These are phyloP conservation scores for Xestoiulus laeticollis DNA, from an alignment of 2,888 invertebrate genomes.

Conservation along the genomic window DNA sequence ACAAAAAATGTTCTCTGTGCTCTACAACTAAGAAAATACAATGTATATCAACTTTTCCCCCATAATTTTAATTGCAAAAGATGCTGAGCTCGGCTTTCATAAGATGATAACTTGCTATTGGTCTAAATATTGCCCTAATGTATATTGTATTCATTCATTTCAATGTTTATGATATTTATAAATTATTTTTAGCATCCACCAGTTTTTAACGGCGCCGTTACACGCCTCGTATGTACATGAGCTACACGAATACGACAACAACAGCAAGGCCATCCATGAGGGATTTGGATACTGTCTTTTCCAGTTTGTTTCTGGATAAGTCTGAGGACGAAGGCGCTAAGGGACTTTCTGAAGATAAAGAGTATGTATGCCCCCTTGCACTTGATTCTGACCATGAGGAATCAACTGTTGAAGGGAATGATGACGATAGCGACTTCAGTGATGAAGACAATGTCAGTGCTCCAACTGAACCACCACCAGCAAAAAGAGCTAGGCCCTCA, in stretches of 20 bases:
- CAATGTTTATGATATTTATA: too few species aligned
- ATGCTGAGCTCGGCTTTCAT: too few species aligned
- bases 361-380: not conserved
- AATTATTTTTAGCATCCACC: not conserved
- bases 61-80: too few species aligned
- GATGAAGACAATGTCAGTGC: not conserved
- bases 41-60: too few species aligned
- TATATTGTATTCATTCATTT: too few species aligned
- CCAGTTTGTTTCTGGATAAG: not conserved
- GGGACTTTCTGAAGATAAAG: not conserved
- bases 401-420: not conserved
- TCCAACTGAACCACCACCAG: not conserved
- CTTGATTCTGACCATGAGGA: not conserved
- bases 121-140: too few species aligned
- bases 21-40: too few species aligned
- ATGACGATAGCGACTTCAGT: not conserved
- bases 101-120: too few species aligned
- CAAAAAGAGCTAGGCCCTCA: not conserved
- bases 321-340: not conserved
- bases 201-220: not conserved
- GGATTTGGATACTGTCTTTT: not conserved
- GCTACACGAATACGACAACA: not conserved
- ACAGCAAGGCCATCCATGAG: not conserved
- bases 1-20: too few species aligned
- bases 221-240: not conserved